Conservation (phyloP, 2,113 vertebrate species). For the Labeo catla region DNA sequence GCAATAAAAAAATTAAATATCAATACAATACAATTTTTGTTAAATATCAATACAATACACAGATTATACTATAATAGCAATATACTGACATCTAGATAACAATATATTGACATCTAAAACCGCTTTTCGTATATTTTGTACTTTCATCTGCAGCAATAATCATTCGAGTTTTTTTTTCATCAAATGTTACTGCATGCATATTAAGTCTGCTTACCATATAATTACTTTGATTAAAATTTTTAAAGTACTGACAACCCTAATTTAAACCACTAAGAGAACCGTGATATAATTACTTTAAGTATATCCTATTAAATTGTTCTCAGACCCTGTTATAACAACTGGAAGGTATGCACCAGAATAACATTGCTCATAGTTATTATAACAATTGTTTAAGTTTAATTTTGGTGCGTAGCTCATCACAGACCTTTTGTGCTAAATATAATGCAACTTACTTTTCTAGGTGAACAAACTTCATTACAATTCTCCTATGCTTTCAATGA, state of each 20-base stretch:
- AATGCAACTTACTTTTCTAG: not conserved
- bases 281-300: not conserved
- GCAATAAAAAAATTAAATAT: not conserved
- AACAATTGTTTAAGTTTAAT: not conserved
- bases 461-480: not conserved
- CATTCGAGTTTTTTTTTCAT: not conserved
- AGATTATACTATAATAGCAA: no score
- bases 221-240: slow-evolving; percentile 12
- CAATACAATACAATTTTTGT: no score
- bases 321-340: not conserved
- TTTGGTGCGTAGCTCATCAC: not conserved
- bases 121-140: not conserved
- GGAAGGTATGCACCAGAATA: not conserved
- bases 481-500: not conserved
- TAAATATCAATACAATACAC: no score
- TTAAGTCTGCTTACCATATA: not conserved
- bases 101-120: not conserved
- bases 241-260: not conserved
- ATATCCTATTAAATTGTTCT: not conserved
- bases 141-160: not conserved
- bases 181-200: not conserved
- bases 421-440: not conserved
- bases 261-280: not conserved
- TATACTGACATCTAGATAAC: no score
- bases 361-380: not conserved